Conservation (phyloP, 2,797 vertebrate species). For the Halcyon badia region DNA sequence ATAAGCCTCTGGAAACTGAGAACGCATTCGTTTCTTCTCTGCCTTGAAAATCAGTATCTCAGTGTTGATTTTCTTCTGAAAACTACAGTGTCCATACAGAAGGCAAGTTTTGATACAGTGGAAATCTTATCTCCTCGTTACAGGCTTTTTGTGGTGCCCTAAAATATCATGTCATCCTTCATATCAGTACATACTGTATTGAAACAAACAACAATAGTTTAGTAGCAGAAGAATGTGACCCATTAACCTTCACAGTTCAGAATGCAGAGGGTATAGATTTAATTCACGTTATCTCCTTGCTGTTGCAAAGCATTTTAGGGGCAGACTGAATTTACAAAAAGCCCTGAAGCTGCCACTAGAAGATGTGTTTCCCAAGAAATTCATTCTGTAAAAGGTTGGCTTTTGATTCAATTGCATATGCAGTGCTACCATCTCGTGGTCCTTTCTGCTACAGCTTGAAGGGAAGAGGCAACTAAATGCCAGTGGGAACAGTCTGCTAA, state of each 20-base stretch:
- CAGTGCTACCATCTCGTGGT: constrained; percentile 77
- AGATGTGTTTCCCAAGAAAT: not conserved
- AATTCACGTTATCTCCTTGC: not conserved
- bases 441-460: not conserved
- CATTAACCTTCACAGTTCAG: not conserved
- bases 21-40: not conserved
- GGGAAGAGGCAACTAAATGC: not conserved
- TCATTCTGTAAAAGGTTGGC: fast-evolving
- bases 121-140: too few relatives aligned
- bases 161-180: not conserved
- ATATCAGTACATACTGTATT: not conserved
- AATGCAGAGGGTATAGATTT: not conserved
- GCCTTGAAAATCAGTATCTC: not conserved
- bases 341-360: not conserved
- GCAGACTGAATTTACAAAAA: not conserved
- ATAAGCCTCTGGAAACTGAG: not conserved
- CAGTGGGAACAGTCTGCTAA: not conserved
- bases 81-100: not conserved
- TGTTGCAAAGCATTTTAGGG: not conserved
- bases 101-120: not conserved
- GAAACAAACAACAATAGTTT: not conserved
- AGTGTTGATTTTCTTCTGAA: not conserved
- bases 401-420: not conserved
- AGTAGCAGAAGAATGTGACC: not conserved
- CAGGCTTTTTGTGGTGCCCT: not conserved